Percentiles rank a stretch among this genome's conserved stretches.
phyloP scores from a whole-genome alignment of 2,797 vertebrate genomes.

The Arctocebus calabarensis region DNA sequence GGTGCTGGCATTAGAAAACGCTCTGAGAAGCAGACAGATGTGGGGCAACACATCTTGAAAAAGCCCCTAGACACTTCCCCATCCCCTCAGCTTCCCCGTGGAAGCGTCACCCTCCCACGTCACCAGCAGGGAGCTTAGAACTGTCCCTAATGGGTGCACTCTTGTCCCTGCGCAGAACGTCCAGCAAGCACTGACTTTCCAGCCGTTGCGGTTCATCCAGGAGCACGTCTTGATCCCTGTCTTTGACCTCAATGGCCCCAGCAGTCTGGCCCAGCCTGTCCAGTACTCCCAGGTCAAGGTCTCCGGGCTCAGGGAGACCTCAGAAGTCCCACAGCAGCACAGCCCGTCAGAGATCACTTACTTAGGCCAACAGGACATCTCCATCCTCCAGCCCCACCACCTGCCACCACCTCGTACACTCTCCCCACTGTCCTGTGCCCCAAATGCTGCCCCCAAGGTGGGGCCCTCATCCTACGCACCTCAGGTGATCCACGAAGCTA shows the following conservation, averaged over 20 bases:
- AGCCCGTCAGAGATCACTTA: constrained; percentile 50
- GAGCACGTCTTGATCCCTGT: constrained; percentile 55
- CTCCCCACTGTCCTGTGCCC: not conserved
- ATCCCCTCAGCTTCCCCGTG: not conserved
- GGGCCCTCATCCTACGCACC: constrained; percentile 52
- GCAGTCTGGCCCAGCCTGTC: not conserved
- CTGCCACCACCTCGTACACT: not conserved
- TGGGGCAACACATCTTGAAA: not conserved
- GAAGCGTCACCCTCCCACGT: accelerated
- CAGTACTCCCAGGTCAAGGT: constrained; percentile 72
- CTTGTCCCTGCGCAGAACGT: constrained; percentile 60
- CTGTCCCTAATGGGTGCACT: accelerated
- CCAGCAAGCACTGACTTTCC: constrained; percentile 74
- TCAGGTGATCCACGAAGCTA: not conserved
- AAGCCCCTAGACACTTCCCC: not conserved
- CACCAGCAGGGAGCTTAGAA: accelerated
- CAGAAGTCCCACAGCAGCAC: accelerated
- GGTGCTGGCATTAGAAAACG: not conserved
- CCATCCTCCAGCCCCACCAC: not conserved
- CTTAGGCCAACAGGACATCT: constrained; percentile 4
- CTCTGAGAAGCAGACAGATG: not conserved
- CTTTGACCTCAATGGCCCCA: constrained; percentile 45
- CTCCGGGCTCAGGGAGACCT: not conserved
- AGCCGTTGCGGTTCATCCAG: constrained; percentile 72
- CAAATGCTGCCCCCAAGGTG: not conserved